These are phyloP conservation scores for Drosophila pruinosa DNA, from an alignment of 1,140 invertebrate genomes.

Conservation along the genomic window DNA sequence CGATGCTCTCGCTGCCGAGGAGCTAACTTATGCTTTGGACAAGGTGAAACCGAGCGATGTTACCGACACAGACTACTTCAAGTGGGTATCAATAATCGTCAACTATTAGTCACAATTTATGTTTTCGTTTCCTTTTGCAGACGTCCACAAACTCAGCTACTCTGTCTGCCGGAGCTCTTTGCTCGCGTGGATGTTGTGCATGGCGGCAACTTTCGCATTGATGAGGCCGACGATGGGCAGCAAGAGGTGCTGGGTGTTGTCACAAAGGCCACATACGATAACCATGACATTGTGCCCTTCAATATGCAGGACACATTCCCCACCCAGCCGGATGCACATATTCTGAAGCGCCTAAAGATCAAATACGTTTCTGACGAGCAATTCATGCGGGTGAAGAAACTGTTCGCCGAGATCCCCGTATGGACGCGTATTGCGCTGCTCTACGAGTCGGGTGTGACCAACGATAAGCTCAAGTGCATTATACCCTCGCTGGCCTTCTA, in stretches of 20 bases:
- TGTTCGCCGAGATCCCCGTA: constrained; percentile 91
- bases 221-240: constrained; percentile 70
- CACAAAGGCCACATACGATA: constrained; percentile 84
- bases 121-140: constrained; percentile 43
- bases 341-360: constrained; percentile 82
- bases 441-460: constrained; percentile 86
- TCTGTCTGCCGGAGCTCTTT: constrained; percentile 90
- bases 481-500: constrained; percentile 93
- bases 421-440: constrained; percentile 92
- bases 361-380: constrained; percentile 80
- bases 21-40: constrained; percentile 85
- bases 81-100: constrained; percentile 70
- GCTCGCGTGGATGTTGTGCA: constrained; percentile 89
- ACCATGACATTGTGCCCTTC: constrained; percentile 81
- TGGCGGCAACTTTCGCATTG: constrained; percentile 84
- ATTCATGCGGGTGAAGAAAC: constrained; percentile 69
- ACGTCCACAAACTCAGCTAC: constrained; percentile 85
- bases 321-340: constrained; percentile 61
- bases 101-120: not conserved
- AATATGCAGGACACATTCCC: constrained; percentile 74
- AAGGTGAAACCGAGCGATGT: constrained; percentile 87
- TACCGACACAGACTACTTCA: constrained; percentile 85
- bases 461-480: constrained; percentile 89
- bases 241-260: constrained; percentile 78
- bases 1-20: constrained; percentile 53